Evolutionary conservation across 2,797 vertebrate genomes (phyloP).

Genomic region (Brachymystax lenok): DNA sequence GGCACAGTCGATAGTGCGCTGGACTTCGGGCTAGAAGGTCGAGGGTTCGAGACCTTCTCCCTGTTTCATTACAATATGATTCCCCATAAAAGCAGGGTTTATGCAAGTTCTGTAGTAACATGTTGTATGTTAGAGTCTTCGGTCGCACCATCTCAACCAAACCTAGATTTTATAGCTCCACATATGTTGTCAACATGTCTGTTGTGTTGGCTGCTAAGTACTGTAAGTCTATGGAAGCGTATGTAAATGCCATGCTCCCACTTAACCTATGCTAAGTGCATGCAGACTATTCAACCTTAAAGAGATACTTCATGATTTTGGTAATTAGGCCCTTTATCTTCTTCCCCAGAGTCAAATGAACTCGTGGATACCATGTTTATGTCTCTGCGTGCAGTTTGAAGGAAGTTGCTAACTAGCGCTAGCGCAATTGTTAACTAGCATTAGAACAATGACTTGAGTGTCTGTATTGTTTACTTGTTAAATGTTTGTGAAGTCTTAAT

Average conservation of each 20-base stretch:
- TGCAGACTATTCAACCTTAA: neutral
- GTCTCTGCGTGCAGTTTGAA: no score
- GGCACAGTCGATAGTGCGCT: no score
- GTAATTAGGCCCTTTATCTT: no score
- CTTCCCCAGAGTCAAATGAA: no score
- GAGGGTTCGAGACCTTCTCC: no score
- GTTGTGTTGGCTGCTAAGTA: neutral
- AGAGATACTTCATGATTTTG: neutral
- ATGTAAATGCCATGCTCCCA: conserved; percentile 1
- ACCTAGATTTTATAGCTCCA: neutral
- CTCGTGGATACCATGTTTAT: no score
- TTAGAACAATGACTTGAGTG: no score
- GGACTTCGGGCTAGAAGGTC: no score
- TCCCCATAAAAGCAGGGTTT: neutral
- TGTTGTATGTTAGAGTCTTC: neutral
- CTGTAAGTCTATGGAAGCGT: neutral
- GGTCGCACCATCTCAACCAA: neutral
- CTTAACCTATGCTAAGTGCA: conserved; percentile 4
- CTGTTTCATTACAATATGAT: neutral
- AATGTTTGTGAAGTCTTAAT: no score
- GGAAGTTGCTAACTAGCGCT: no score
- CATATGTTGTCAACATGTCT: neutral
- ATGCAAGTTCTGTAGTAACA: neutral
- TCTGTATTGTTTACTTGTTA: no score
- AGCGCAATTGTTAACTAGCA: no score